Conservation (phyloP, 2,888 invertebrate genomes). For the Dryobota labecula region DNA sequence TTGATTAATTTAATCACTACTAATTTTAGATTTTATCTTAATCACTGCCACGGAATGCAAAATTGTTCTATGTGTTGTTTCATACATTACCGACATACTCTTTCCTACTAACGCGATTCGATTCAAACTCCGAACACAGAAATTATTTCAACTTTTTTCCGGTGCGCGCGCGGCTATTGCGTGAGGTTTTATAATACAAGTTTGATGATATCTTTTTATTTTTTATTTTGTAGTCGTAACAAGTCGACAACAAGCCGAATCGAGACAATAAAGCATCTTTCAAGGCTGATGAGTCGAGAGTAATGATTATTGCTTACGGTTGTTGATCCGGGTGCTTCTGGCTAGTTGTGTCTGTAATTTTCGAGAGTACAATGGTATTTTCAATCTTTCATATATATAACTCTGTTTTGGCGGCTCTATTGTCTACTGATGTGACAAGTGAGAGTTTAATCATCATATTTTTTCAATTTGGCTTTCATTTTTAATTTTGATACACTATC, state of each 20-base stretch:
- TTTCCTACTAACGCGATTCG: conserved; percentile 54
- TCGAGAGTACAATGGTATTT: conserved; percentile 63
- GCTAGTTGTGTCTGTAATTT: conserved; percentile 78
- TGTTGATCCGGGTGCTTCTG: conserved; percentile 83
- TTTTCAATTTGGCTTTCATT: not conserved
- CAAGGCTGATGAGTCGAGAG: conserved; percentile 86
- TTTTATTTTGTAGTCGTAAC: conserved; percentile 82
- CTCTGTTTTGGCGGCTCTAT: conserved; percentile 25
- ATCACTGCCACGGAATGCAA: conserved; percentile 15
- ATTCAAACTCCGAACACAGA: conserved; percentile 72
- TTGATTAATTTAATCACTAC: conserved; percentile 26
- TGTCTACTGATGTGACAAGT: conserved; percentile 44
- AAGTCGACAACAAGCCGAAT: conserved; percentile 88
- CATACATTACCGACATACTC: not conserved
- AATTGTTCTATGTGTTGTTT: not conserved
- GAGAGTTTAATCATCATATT: conserved; percentile 9
- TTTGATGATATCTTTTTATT: conserved; percentile 85
- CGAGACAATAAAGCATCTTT: conserved; percentile 88
- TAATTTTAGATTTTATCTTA: not conserved
- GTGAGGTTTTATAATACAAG: conserved; percentile 85
- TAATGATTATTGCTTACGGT: conserved; percentile 89
- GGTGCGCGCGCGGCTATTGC: conserved; percentile 75
- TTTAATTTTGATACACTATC: not conserved
- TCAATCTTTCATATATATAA: conserved; percentile 52
- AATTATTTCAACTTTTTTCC: conserved; percentile 79